Base-by-base conservation (phyloP, 2,113 vertebrate genomes). In the Microcebus tavaratra region DNA sequence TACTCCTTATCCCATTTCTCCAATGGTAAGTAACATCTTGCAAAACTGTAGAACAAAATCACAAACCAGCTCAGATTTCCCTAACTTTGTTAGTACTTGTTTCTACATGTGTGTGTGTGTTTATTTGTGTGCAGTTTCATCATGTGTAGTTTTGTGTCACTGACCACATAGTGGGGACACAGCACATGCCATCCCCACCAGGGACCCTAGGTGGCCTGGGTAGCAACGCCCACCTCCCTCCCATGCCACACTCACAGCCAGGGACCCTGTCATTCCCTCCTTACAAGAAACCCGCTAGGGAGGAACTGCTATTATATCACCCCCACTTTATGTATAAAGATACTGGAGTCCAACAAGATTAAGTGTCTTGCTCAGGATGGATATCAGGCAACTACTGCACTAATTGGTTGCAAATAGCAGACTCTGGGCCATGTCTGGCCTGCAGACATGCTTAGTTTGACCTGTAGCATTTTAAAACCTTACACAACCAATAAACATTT, bases 41-140 rank as follows among this genome's bases (percentile, higher is more conserved):
- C 14, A n/a, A 55, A 57, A 59, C 12, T 10, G 23, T 9, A 57
- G 45, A 36, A 63, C 13, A 20, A 39, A 45, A 20, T 29, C 45
- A 17, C 3, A 36, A 4, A 12, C 50, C 4, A 31, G 65, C 7
- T 79, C 36, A 4, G 18, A 31, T n/a, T 8, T 29, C 27, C 39
- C 17, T 13, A 0, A 0, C 21, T 11, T 25, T 3, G 23, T 55
- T 45, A 0, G 0, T 0, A 3, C 31, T 11, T 10, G 0, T 9
- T 7, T 21, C 39, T 23, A 29, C 20, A 9, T 29, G 42, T 14
- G 39, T 13, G 31, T 31, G 3, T 39, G 45, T 20, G 42, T 10
- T 10, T 36, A 39, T n/a, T 61, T 84, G 29, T 13, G 3, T 2
- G 11, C 2, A 11, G 3, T 48, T 39, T 61, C 18, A 25, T 10